phyloP scores from a whole-genome alignment of 1,140 invertebrate genomes.

The Bombus superbus region DNA sequence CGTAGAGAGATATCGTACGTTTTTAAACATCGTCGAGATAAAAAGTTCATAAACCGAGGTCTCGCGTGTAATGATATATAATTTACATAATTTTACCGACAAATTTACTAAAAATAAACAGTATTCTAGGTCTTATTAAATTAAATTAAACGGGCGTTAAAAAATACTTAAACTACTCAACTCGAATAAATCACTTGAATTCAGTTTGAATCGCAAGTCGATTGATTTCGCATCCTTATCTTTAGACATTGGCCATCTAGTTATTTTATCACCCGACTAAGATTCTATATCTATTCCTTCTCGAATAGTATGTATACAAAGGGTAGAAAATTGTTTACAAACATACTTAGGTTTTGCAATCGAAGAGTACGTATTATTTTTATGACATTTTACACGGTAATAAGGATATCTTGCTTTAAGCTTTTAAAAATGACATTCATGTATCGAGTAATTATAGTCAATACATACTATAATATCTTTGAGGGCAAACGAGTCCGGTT shows the following conservation, averaged over 20 bases:
- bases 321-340: not conserved
- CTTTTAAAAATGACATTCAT: not conserved
- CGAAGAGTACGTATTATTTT: not conserved
- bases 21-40: not conserved
- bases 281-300: not conserved
- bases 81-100: not conserved
- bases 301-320: not conserved
- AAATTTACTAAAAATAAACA: not conserved
- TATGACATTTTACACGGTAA: not conserved
- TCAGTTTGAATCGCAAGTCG: too few relatives aligned
- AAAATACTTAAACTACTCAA: not conserved
- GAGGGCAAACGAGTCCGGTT: slow-evolving; percentile 11
- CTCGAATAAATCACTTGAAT: not conserved
- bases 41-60: not conserved
- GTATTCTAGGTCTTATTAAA: not conserved
- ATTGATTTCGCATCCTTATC: not conserved
- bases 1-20: too few relatives aligned
- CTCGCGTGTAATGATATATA: too few relatives aligned
- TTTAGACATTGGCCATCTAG: not conserved
- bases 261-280: not conserved
- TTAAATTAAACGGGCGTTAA: not conserved
- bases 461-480: not conserved
- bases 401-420: not conserved
- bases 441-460: slow-evolving; percentile 4
- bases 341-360: not conserved